Base-by-base conservation (phyloP, 2,113 vertebrate genomes). In the Sitta europaea region DNA sequence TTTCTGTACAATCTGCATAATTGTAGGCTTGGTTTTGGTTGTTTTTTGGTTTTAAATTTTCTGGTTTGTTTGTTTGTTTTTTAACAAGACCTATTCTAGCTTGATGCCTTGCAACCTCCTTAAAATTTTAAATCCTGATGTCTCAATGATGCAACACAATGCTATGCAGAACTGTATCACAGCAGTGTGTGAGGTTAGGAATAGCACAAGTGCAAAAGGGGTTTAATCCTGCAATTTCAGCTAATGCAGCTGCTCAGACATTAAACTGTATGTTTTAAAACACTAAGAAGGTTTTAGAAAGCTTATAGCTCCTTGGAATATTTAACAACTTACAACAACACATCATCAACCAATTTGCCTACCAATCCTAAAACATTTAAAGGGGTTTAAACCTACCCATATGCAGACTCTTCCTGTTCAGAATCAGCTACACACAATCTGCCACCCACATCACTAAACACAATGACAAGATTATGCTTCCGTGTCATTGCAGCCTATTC, bases 391-490 rank as follows among this genome's bases (percentile, higher is more conserved):
- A 78, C 70, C 33, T 81, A 53, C 29, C 79, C 55, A 35, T 43
- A 43, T 10, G 31, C 75, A 88, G 79, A 53, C n/a, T 84, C 78
- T 67, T 92, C 71, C 81, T 93, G 86, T 66, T 95, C 75, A 66
- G 72, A 72, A 82, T 67, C 82, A 90, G 75, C 61, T 78, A 16
- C 2, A 95, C 59, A 81, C 86, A 61, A 63, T 81, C 90, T 93
- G 80, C 91, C 92, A 85, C 84, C 72, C 74, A 84, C 80, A 81
- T 54, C 70, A 27, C 73, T 54, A 63, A 93, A 88, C 72, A 94
- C 88, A 95, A 92, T 87, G 73, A 81, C 83, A 87, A 94, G 86
- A 89, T n/a, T 92, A 83, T 78, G 71, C 94, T 89, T 71, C 92
- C 66, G 25, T 79, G 77, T 73, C 92, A 90, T 76, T 77, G 72